phyloP scores from a whole-genome alignment of 2,797 vertebrate species.

The Balearica regulorum region DNA sequence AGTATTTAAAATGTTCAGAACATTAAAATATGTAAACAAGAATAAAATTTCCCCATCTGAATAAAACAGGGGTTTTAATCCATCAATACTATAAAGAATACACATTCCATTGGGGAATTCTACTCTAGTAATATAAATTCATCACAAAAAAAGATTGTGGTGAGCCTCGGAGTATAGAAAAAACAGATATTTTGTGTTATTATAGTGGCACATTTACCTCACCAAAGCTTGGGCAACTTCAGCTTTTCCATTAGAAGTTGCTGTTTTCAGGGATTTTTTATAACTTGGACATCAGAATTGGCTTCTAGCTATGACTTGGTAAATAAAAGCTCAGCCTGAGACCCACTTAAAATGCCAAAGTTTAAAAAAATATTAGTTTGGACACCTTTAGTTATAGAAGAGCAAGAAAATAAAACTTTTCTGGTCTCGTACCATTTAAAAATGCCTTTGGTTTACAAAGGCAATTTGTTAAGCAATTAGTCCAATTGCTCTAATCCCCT shows the following conservation, averaged over 20 bases:
- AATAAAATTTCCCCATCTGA: not conserved
- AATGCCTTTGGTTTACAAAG: conserved; percentile 41
- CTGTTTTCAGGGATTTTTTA: conserved; percentile 58
- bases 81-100: conserved; percentile 46
- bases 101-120: conserved; percentile 47
- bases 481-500: conserved; percentile 6
- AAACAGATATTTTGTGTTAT: conserved; percentile 60
- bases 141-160: conserved; percentile 41
- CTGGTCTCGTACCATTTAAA: not conserved
- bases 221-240: conserved; percentile 36
- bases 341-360: conserved; percentile 21
- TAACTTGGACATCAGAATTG: conserved; percentile 63
- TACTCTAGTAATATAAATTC: conserved; percentile 66
- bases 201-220: conserved; percentile 35
- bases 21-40: not conserved
- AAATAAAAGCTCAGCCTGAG: conserved; percentile 49
- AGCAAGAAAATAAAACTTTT: conserved; percentile 17
- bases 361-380: conserved; percentile 1
- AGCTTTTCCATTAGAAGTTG: conserved; percentile 68
- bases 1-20: not conserved
- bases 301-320: conserved; percentile 47
- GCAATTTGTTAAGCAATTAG: conserved; percentile 26
- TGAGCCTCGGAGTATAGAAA: conserved; percentile 36
- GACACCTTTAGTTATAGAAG: not conserved
- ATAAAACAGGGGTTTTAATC: conserved; percentile 2